These are phyloP conservation scores for Halcyon smyrnensis DNA, from an alignment of 2,797 vertebrate genomes.

Conservation along the genomic window DNA sequence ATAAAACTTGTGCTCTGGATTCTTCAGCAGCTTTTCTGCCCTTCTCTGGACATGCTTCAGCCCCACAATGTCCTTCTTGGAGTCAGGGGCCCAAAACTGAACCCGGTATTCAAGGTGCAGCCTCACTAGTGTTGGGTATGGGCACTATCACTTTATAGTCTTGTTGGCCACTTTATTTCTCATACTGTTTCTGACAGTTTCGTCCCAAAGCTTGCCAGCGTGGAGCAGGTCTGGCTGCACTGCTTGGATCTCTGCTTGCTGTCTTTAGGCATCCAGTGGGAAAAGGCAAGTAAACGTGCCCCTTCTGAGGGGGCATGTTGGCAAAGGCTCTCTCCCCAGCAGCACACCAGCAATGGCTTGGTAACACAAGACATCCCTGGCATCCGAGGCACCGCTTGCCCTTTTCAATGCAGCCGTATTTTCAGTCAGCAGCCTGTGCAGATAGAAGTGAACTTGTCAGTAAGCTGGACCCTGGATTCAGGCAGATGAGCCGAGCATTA, in stretches of 20 bases:
- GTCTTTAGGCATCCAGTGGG: not conserved
- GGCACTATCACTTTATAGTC: not conserved
- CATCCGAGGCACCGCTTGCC: not conserved
- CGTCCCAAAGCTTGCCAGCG: not conserved
- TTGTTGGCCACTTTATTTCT: not conserved
- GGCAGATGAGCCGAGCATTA: not conserved
- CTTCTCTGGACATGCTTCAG: not conserved
- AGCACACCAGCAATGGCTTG: not conserved
- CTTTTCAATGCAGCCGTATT: not conserved
- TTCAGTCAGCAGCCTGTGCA: not conserved
- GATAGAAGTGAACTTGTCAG: not conserved
- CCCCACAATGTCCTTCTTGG: not conserved
- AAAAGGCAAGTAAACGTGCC: not conserved
- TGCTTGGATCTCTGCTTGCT: not conserved
- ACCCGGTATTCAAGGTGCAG: not conserved
- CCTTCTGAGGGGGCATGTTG: not conserved
- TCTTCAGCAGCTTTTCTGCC: not conserved
- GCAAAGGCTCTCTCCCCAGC: not conserved
- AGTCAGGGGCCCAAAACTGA: not conserved
- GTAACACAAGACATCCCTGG: accelerated
- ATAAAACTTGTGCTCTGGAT: not conserved
- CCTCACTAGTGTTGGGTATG: not conserved
- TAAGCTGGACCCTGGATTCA: not conserved
- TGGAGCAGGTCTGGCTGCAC: not conserved
- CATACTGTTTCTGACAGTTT: not conserved